Evolutionary conservation across 2,888 invertebrate genomes (phyloP).

Genomic region (Latheticus oryzae): DNA sequence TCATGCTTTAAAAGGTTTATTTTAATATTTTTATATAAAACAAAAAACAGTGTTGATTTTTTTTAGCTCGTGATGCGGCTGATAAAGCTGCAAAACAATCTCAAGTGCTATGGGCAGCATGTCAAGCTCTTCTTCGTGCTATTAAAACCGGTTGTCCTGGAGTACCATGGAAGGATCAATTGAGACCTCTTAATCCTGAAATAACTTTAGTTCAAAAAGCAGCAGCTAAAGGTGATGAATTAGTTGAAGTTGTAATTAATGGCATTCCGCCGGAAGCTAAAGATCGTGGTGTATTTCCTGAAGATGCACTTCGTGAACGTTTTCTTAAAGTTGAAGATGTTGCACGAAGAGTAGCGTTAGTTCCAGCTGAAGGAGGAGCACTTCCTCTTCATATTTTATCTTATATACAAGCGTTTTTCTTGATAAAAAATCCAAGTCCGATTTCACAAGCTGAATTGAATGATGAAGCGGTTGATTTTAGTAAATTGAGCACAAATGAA

Average conservation of each 20-base stretch:
- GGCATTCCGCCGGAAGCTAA: conserved; percentile 83
- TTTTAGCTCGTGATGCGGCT: conserved; percentile 75
- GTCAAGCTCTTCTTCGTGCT: conserved; percentile 85
- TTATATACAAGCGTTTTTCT: conserved; percentile 88
- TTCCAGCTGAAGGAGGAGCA: conserved; percentile 90
- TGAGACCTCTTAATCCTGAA: conserved; percentile 75
- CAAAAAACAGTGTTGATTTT: neutral
- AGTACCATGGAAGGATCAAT: conserved; percentile 69
- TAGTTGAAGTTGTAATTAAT: conserved; percentile 81
- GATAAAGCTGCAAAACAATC: conserved; percentile 83
- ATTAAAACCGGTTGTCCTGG: conserved; percentile 74
- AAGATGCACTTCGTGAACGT: conserved; percentile 85
- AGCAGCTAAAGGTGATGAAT: conserved; percentile 80
- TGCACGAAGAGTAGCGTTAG: conserved; percentile 85
- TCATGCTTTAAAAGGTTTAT: conserved; percentile 76
- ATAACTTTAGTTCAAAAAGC: conserved; percentile 80
- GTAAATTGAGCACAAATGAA: conserved; percentile 84
- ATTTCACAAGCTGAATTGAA: conserved; percentile 80
- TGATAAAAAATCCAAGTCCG: conserved; percentile 75
- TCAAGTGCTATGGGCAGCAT: conserved; percentile 94
- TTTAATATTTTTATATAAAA: neutral
- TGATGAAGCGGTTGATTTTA: conserved; percentile 79
- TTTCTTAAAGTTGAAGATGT: conserved; percentile 85
- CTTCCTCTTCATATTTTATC: conserved; percentile 86
- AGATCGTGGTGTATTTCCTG: conserved; percentile 87